phyloP scores from a whole-genome alignment of 2,113 vertebrate genomes.

The Cololabis saira region DNA sequence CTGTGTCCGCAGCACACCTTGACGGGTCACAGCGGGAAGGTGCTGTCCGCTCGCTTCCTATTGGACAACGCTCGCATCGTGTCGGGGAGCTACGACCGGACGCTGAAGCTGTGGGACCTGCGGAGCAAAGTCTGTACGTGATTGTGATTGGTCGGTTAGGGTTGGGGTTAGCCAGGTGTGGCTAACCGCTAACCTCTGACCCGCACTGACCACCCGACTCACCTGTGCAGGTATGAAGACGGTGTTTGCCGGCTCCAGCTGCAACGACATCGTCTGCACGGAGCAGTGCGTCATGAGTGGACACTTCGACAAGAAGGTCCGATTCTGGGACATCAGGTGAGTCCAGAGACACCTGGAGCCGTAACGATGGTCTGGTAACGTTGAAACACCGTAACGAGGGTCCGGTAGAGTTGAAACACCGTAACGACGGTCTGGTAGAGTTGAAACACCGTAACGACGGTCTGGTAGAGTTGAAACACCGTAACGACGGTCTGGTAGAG shows the following conservation, averaged over 20 bases:
- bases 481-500: no score
- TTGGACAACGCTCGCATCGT: conserved; percentile 97
- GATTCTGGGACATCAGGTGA: conserved; percentile 99
- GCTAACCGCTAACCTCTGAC: neutral
- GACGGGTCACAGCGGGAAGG: conserved; percentile 97
- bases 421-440: no score
- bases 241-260: conserved; percentile 97
- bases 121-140: conserved; percentile 99
- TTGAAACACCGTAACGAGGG: no score
- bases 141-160: no score
- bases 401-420: no score
- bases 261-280: conserved; percentile 97
- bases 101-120: conserved; percentile 98
- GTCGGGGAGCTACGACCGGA: conserved; percentile 96
- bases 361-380: no score
- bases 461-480: no score
- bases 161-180: neutral
- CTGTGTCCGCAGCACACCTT: conserved; percentile 87
- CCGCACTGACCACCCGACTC: conserved; percentile 4
- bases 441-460: no score
- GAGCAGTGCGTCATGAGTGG: conserved; percentile 99
- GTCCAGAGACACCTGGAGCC: no score
- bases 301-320: conserved; percentile 98
- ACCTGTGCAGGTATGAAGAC: conserved; percentile 93
- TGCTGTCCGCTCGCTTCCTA: conserved; percentile 94